Percentiles rank a stretch among this genome's conserved stretches.
These are phyloP conservation scores for Catajapyx aquilonaris DNA, from an alignment of 1,140 invertebrate genomes.

Conservation along the genomic window DNA sequence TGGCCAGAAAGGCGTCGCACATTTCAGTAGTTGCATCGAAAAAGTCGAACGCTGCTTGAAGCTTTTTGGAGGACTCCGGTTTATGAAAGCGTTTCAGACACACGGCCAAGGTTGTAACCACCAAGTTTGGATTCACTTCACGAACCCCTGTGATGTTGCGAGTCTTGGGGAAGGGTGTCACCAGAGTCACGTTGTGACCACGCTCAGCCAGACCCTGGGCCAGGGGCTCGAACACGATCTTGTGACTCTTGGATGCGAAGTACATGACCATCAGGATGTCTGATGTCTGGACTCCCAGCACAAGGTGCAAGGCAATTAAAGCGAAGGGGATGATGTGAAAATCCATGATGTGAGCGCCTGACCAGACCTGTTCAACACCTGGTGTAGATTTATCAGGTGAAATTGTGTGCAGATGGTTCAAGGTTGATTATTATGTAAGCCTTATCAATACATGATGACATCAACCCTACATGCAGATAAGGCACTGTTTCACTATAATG, in stretches of 20 bases:
- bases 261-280: conserved; percentile 17
- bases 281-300: no score
- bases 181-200: conserved; percentile 19
- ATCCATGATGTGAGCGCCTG: no score
- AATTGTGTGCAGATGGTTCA: no score
- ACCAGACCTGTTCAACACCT: no score
- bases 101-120: conserved; percentile 1
- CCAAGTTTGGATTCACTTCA: no score
- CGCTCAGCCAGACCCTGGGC: conserved; percentile 13
- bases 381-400: no score
- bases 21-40: conserved; percentile 14
- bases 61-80: neutral
- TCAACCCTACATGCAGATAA: no score
- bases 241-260: conserved; percentile 16
- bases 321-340: no score
- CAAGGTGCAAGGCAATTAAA: no score
- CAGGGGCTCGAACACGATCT: conserved; percentile 9
- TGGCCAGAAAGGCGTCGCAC: conserved; percentile 15
- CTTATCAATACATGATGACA: no score
- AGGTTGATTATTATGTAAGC: no score
- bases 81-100: conserved; percentile 2
- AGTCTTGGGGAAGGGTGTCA: conserved; percentile 16
- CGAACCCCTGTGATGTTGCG: conserved; percentile 2
- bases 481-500: no score
- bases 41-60: neutral